Percentiles rank a stretch among this genome's conserved stretches.
Conservation (phyloP, 2,113 vertebrate species). For the Gymnobelideus leadbeateri region DNA sequence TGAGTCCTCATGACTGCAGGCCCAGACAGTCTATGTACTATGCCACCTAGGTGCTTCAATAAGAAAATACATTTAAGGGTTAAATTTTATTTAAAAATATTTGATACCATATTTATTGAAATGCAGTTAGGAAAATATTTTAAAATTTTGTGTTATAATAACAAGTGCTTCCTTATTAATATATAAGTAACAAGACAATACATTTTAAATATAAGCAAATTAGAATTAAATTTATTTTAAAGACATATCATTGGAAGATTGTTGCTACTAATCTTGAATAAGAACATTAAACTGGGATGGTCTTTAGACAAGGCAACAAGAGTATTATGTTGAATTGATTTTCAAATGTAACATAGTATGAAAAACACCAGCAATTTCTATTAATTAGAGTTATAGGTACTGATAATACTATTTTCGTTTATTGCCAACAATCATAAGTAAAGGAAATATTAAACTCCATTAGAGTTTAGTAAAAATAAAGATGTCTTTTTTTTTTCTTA, state of each 20-base stretch:
- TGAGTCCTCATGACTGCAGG: neutral
- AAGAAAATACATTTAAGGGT: neutral
- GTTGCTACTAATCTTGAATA: neutral
- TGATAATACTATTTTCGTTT: neutral
- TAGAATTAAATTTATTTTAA: neutral
- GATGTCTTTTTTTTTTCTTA: neutral
- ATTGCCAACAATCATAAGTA: neutral
- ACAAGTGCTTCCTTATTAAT: neutral
- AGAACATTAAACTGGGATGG: neutral
- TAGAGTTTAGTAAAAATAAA: neutral
- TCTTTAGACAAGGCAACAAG: neutral
- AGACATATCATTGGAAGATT: neutral
- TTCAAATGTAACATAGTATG: neutral
- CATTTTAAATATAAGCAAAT: neutral
- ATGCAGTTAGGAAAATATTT: neutral
- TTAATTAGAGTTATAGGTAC: neutral
- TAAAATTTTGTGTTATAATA: neutral
- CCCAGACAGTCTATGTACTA: neutral
- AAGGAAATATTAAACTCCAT: neutral
- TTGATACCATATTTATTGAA: neutral
- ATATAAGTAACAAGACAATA: neutral
- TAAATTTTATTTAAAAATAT: neutral
- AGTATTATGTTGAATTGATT: neutral
- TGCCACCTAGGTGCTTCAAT: neutral
- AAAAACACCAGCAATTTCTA: neutral